Conservation (phyloP, 2,113 vertebrate species). For the Triplophysa dalaica region DNA sequence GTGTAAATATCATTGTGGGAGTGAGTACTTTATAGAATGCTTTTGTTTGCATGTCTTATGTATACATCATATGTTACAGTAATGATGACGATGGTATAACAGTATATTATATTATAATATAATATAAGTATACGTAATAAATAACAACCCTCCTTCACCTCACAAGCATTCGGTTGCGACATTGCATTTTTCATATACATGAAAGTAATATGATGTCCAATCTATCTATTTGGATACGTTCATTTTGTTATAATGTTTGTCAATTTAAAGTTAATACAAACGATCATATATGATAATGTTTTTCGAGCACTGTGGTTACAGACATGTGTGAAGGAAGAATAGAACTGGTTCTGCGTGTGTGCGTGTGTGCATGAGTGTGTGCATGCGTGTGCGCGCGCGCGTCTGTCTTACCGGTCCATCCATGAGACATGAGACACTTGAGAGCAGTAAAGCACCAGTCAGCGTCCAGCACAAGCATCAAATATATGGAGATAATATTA, state of each 20-base stretch:
- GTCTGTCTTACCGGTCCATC: slow-evolving; percentile 4
- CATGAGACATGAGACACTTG: slow-evolving; percentile 18
- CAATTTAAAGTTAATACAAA: background rate
- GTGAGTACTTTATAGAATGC: no score
- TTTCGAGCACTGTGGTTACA: background rate
- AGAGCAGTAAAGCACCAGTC: slow-evolving; percentile 1
- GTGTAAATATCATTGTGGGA: no score
- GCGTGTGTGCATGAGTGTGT: background rate
- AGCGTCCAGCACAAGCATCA: background rate
- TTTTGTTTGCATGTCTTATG: no score
- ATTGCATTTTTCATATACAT: no score
- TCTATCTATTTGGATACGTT: background rate
- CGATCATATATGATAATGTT: background rate
- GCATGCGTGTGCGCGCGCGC: background rate
- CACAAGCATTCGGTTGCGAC: no score
- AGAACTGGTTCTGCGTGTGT: background rate
- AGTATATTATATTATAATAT: no score
- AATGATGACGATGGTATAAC: no score
- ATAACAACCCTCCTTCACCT: no score
- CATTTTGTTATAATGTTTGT: background rate
- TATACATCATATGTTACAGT: no score
- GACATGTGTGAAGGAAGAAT: background rate
- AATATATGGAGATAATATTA: slow-evolving; percentile 1
- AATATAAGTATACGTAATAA: no score
- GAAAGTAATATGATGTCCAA: no score